These are phyloP conservation scores for Fopius arisanus DNA, from an alignment of 1,140 invertebrate species.

Conservation along the genomic window DNA sequence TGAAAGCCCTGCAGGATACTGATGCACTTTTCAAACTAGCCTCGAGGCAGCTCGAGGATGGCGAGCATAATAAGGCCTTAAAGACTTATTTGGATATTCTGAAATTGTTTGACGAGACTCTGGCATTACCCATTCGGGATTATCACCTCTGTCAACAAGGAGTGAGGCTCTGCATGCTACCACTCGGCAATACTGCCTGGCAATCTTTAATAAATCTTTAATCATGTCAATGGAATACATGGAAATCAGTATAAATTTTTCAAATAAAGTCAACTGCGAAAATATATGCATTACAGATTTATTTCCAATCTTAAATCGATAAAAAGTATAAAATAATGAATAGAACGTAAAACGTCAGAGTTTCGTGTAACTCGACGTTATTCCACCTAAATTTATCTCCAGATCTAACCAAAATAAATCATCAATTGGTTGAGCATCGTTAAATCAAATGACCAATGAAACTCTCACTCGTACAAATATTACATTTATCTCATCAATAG, in stretches of 20 bases:
- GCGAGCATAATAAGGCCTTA: conserved; percentile 72
- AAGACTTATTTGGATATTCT: conserved; percentile 75
- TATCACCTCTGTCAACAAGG: conserved; percentile 85
- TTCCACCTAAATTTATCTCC: conserved; percentile 28
- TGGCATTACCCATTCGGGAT: conserved; percentile 80
- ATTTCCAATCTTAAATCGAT: conserved; percentile 52
- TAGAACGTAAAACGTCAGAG: conserved; percentile 43
- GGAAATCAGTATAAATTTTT: too few relatives aligned
- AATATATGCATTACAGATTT: conserved; percentile 50
- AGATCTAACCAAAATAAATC: not conserved
- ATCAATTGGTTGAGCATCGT: conserved; percentile 11
- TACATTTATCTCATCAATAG: not conserved
- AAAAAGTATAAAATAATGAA: conserved; percentile 58
- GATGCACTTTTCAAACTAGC: conserved; percentile 75
- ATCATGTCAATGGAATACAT: too few relatives aligned
- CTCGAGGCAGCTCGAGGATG: conserved; percentile 70
- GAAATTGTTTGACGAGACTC: conserved; percentile 73
- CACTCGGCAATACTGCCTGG: conserved; percentile 69
- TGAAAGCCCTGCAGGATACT: conserved; percentile 79
- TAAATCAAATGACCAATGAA: not conserved
- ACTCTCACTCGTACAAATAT: not conserved
- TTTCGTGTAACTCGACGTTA: conserved; percentile 23
- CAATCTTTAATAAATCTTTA: conserved; percentile 35
- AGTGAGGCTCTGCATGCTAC: conserved; percentile 75
- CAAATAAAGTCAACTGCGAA: not conserved